Evolutionary conservation across 2,888 invertebrate genomes (phyloP), one percentile per base, ranked within the genome.

Genomic region (Netelia inedita): DNA sequence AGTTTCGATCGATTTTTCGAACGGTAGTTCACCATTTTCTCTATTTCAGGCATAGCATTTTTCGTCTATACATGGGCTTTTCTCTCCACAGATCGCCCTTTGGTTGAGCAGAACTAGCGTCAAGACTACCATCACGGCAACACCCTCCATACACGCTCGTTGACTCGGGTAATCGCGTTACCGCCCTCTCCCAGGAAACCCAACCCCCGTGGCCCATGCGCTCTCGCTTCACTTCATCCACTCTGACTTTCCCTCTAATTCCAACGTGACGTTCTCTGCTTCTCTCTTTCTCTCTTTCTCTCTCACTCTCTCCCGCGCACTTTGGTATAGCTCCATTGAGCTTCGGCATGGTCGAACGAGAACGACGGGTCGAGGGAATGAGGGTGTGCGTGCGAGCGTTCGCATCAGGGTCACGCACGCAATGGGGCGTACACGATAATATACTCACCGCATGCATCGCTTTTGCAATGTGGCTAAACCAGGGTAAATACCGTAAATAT

Each of bases 221-320:
- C 78, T 61, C 57, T 71, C 61, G 81, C 73, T 71, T 84, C 74
- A 74, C 69, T 71, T 73, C 71, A 73, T 81, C 80, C 80, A 76
- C 80, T 81, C 76, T 76, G 84, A 84, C 80, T 86, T 86, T 85
- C 86, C 86, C 86, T 86, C 85, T 84, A 82, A 86, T 87, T 85
- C 74, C 69, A 41, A 65, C 83, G 57, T 85, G 68, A 83, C 82
- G 76, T 57, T 81, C 79, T 79, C 74, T 65, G 55, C 72, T 23
- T 21, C 41, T 55, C 14, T 61, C n/a, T 23, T 55, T 65, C 61
- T 81, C 43, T 75, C 28, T 63, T 65, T 74, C 43, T 28, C 66
- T 65, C 28, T 46, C 53, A 10, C 23, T 21, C 50, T 35, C 41
- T 28, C 21, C 41, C 28, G 57, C 68, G 9, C 19, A 41, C 23